Evolutionary conservation across 2,797 vertebrate genomes (phyloP).

Genomic region (Pygocentrus nattereri): DNA sequence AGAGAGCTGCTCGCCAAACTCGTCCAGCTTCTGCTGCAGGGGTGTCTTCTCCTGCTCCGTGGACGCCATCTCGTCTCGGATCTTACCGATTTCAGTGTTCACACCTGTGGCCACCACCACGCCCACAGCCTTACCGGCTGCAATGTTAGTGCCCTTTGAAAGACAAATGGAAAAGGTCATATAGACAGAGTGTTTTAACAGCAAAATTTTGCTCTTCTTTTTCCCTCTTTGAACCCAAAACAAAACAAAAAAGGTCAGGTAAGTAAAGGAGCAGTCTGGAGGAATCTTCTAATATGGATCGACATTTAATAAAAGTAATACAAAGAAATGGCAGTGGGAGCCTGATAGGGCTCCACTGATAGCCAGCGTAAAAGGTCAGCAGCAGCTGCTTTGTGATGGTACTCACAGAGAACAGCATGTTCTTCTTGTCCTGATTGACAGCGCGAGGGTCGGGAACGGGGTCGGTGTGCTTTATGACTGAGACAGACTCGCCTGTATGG

Average conservation of each 20-base stretch:
- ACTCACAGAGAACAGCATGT: slow-evolving; percentile 99
- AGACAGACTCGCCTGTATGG: slow-evolving; percentile 89
- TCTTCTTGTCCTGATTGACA: slow-evolving; percentile 99
- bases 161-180: background rate
- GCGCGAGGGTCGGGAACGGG: slow-evolving; percentile 97
- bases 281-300: background rate
- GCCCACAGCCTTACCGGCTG: slow-evolving; percentile 94
- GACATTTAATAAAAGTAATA: slow-evolving; percentile 30
- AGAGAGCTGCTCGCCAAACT: slow-evolving; percentile 96
- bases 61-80: slow-evolving; percentile 97
- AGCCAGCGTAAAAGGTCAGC: slow-evolving; percentile 50
- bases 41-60: slow-evolving; percentile 97
- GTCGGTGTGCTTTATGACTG: slow-evolving; percentile 98
- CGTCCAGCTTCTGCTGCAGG: slow-evolving; percentile 96
- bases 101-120: slow-evolving; percentile 93
- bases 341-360: background rate
- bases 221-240: background rate
- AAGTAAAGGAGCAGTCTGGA: background rate
- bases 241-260: slow-evolving; percentile 4
- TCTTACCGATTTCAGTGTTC: slow-evolving; percentile 97
- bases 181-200: background rate
- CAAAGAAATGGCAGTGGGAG: slow-evolving; percentile 14
- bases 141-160: slow-evolving; percentile 94
- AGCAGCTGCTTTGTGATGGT: background rate
- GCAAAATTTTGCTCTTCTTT: background rate